Base-by-base conservation (phyloP, 1,140 invertebrate genomes). In the Lordiphosa mommai region DNA sequence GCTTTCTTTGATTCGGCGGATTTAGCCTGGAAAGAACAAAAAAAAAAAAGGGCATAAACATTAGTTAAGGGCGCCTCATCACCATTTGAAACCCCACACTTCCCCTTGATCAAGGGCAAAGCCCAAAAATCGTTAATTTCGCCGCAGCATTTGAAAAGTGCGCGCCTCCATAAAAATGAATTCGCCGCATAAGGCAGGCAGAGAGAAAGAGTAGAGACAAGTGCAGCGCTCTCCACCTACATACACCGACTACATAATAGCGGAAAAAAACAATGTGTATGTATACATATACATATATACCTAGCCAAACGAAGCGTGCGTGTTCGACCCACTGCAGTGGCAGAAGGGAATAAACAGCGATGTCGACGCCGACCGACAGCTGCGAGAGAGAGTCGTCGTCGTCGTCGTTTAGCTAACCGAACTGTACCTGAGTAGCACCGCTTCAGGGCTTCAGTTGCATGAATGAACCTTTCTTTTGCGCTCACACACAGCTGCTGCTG, bases 1-100 rank as follows among this genome's bases (percentile, higher is more conserved):
- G 82, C 86, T 64, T 88, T 88, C 86, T 88, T 88, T 86, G 86
- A 86, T 71, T 88, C 86, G 59, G 86, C 68, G 68, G 86, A 85
- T 86, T 88, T 88, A 56, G 77, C 73, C 86, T 88, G 55, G 0
- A 84, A 68, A 44, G 32, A 14, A 33, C 36, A 70, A 47, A 23
- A 14, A 52, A 5, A 23, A 8, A 13, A 55, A 47, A 52, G n/a
- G 27, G 38, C 13, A 32, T 36, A 16, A 38, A 7, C 14, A 27
- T 47, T 14, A 53, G 51, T 16, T 20, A 46, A 29, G n/a, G n/a
- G 38, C 36, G 44, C 51, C 41, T 17, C 33, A 50, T 64, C 33
- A 30, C 46, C 67, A 58, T 58, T 59, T 61, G 44, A 58, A 64
- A 82, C 79, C 57, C 77, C 79, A 84, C 59, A 84, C 53, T 57